Percentiles rank a stretch among this genome's conserved stretches.
Evolutionary conservation across 2,888 invertebrate genomes (phyloP).

Genomic region (Nasonia oneida): DNA sequence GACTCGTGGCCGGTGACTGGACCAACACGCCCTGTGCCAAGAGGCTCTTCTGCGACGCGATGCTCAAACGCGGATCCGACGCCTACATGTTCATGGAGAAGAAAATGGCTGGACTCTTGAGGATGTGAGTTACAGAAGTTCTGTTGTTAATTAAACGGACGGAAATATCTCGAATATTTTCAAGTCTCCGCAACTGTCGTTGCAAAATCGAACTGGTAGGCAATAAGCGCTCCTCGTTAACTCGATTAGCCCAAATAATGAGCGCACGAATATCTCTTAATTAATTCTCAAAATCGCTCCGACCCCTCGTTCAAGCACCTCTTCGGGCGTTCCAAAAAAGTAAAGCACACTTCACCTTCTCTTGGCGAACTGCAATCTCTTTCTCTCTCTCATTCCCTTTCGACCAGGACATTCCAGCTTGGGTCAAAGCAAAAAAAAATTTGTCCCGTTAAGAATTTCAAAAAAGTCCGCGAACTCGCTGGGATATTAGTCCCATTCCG

Average conservation of each 20-base stretch:
- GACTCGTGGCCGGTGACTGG: conserved; percentile 82
- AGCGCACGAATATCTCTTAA: not conserved
- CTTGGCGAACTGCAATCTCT: conserved; percentile 7
- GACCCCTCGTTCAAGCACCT: not conserved
- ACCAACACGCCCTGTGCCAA: conserved; percentile 89
- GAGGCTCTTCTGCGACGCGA: conserved; percentile 87
- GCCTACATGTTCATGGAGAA: conserved; percentile 89
- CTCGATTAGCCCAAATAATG: not conserved
- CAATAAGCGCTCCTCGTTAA: not conserved
- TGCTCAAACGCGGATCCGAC: conserved; percentile 86
- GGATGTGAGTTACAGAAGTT: conserved; percentile 86
- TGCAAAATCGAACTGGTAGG: not conserved
- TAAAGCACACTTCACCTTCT: not conserved
- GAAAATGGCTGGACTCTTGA: conserved; percentile 87
- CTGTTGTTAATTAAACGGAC: no score
- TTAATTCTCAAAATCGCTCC: not conserved
- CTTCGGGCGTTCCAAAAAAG: not conserved
- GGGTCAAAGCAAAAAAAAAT: not conserved
- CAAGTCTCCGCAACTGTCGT: not conserved
- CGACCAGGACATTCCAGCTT: not conserved
- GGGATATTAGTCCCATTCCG: not conserved
- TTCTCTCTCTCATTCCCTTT: not conserved
- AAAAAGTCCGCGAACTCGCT: conserved; percentile 5
- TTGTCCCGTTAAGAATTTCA: conserved; percentile 41
- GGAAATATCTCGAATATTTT: not conserved